Base-by-base conservation (phyloP, 2,888 invertebrate species). In the Polydrusus tereticollis region DNA sequence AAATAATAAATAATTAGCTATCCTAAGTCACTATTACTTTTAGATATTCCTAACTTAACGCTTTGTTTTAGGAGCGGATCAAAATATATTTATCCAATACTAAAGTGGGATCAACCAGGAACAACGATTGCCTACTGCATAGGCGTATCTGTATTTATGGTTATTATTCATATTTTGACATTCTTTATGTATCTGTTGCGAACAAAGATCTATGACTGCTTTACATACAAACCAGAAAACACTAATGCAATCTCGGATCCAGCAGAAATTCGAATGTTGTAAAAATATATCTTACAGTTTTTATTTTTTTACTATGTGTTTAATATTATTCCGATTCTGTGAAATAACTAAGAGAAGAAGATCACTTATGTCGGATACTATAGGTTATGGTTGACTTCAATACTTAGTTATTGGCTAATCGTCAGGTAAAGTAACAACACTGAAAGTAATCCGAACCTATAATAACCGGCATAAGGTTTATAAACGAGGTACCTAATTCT, bases 81-180 rank as follows among this genome's bases (percentile, higher is more conserved):
- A 43, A 86, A 85, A 50, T 91, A 88, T 81, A 92, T 95, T 76
- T 95, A 95, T 85, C 90, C 91, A 50, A 89, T 93, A 80, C 84
- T 95, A 78, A 90, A 95, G 85, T 95, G 95, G 94, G 85, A 88
- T 16, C 87, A 88, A 47, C 92, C 94, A 0, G 87, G 88, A 2
- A 80, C 83, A 63, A 89, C 93, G 0, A 78, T 88, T 10, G 81
- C 89, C 2, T 87, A 91, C 50, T 88, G 90, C 57, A 80, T 89
- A 0, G 88, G 89, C 4, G 90, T 91, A 21, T 85, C 90, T 0
- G 75, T 89, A 0, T 88, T 90, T 78, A 85, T 92, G 38, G 81
- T 90, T 16, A 69, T 91, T 23, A 82, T 92, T 20, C 93, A 94
- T 83, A 83, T 87, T 18, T 64, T 90, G 6, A 86, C 90, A 16